phyloP scores from a whole-genome alignment of 2,888 invertebrate genomes.

The Ornithoptera alexandrae region DNA sequence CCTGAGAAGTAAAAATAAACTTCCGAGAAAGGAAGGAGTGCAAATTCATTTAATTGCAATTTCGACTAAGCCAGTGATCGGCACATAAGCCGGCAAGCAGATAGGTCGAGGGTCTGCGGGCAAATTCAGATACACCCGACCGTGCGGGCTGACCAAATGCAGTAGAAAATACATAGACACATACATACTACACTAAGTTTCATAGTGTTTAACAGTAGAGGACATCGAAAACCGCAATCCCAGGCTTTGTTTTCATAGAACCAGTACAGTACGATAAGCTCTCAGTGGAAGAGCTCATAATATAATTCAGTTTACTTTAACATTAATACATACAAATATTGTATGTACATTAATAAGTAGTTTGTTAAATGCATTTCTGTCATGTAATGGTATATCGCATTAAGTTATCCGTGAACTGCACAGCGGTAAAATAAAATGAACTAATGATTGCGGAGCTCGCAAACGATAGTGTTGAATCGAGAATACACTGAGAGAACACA shows the following conservation, averaged over 20 bases:
- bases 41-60: constrained; percentile 67
- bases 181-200: constrained; percentile 43
- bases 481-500: constrained; percentile 18
- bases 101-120: constrained; percentile 55
- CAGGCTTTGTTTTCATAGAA: constrained; percentile 30
- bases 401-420: constrained; percentile 51
- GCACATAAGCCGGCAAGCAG: constrained; percentile 61
- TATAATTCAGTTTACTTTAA: background rate
- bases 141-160: constrained; percentile 41
- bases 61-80: constrained; percentile 64
- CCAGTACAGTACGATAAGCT: constrained; percentile 32
- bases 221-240: constrained; percentile 33
- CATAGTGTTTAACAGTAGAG: constrained; percentile 51
- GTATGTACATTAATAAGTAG: constrained; percentile 41
- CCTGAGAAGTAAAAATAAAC: constrained; percentile 19
- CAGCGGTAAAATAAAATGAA: constrained; percentile 53
- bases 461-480: constrained; percentile 24
- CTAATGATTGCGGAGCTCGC: constrained; percentile 24
- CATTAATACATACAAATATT: background rate
- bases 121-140: constrained; percentile 49
- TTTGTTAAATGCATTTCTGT: constrained; percentile 54
- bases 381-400: constrained; percentile 68
- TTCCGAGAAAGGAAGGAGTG: constrained; percentile 40
- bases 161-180: constrained; percentile 39
- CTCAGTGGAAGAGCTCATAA: background rate